Evolutionary conservation across 2,113 vertebrate genomes (phyloP), one percentile per base, ranked within the genome.

Genomic region (Smithornis capensis): DNA sequence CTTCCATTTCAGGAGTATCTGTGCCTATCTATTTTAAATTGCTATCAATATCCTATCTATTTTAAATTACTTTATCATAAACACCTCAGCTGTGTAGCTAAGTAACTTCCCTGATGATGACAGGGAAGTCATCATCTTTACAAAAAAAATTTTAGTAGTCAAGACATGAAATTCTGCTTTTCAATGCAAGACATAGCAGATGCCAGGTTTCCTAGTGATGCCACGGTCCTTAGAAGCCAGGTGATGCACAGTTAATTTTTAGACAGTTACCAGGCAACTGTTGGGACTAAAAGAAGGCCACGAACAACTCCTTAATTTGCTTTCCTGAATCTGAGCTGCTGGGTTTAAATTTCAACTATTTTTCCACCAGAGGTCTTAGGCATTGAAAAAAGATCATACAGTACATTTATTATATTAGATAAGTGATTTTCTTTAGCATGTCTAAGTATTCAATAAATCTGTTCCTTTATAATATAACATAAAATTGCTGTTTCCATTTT

Each of bases 231-330:
- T 60, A 77, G 85, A 88, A 96, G 93, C 76, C 94, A 96, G 92
- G 90, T 85, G 93, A 95, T 87, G 70, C 70, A 83, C 88, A 91
- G 82, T 80, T 92, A 94, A 92, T 93, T 94, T 95, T 97, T 95
- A 96, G 85, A 92, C 82, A 90, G 96, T 97, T 96, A 95, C 93
- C 88, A 96, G 90, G 96, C 95, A 96, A 96, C 94, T 78, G 85
- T 22, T 95, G 60, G 76, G 83, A 88, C 73, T 95, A 94, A 94
- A 68, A 92, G 80, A 95, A 95, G 94, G 83, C 69, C 94, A 81
- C 0, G 3, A 93, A 87, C 67, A 83, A 47, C 76, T 90, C 64
- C 28, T 71, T 92, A 68, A 68, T 92, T 90, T 94, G 77, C 64
- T 90, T 88, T 44, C 45, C 87, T 86, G 59, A 65, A 63, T 85